Evolutionary conservation across 2,113 vertebrate species (phyloP).

Genomic region (Tringa solitaria): DNA sequence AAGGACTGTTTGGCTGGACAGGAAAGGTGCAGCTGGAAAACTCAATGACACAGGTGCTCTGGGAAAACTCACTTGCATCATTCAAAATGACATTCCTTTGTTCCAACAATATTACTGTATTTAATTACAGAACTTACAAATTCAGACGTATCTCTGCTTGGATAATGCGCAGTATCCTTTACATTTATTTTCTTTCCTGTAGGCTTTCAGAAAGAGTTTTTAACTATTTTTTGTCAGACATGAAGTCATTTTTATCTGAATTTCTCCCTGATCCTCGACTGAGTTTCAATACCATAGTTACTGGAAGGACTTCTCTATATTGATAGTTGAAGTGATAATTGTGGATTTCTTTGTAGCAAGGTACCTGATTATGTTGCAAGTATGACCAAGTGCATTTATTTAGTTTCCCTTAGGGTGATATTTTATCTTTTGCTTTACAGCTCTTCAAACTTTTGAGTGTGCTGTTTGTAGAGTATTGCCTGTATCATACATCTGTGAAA

Average conservation of each 20-base stretch:
- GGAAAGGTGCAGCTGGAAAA: not conserved
- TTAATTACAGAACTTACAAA: not conserved
- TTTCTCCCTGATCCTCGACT: not conserved
- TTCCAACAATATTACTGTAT: not conserved
- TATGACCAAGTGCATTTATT: not conserved
- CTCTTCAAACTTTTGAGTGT: not conserved
- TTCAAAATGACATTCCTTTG: not conserved
- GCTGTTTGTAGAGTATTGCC: not conserved
- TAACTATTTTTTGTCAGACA: not conserved
- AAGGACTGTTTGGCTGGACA: not conserved
- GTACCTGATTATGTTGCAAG: not conserved
- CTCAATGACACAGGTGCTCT: not conserved
- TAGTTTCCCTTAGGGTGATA: not conserved
- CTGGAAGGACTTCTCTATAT: not conserved
- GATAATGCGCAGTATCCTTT: not conserved
- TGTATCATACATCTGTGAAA: not conserved
- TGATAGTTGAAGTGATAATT: not conserved
- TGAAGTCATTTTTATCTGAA: not conserved
- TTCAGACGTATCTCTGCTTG: not conserved
- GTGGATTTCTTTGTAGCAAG: not conserved
- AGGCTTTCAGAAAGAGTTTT: not conserved
- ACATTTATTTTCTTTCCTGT: not conserved
- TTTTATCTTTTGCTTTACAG: not conserved
- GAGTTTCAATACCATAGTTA: not conserved
- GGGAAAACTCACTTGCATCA: not conserved